Conservation (phyloP, 2,888 invertebrate species). For the Maniola hyperantus region DNA sequence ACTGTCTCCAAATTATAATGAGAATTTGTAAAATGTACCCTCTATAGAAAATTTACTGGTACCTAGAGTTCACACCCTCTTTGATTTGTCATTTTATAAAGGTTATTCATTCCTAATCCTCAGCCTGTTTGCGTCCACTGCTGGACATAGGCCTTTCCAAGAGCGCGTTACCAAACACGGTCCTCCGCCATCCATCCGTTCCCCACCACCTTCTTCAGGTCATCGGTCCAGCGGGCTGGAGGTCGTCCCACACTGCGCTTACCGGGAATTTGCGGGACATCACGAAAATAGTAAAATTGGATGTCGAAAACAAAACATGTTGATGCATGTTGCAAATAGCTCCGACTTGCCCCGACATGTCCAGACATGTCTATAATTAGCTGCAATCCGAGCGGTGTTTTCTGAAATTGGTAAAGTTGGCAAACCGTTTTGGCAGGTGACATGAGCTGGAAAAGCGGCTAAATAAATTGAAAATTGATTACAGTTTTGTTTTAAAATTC, state of each 20-base stretch:
- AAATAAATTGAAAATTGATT: constrained; percentile 15
- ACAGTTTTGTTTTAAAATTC: background rate
- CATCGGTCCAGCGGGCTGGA: too few species aligned
- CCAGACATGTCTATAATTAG: constrained; percentile 31
- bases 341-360: constrained; percentile 25
- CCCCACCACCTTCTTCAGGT: too few species aligned
- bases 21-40: background rate
- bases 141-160: too few species aligned
- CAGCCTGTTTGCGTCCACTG: too few species aligned
- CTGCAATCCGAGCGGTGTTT: constrained; percentile 26
- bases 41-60: background rate
- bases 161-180: too few species aligned
- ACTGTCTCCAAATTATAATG: constrained; percentile 19
- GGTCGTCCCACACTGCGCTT: too few species aligned
- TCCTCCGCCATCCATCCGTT: too few species aligned
- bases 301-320: constrained; percentile 3
- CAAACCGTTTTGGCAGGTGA: constrained; percentile 24
- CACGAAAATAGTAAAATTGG: constrained; percentile 12
- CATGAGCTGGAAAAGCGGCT: constrained; percentile 4
- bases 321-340: constrained; percentile 25
- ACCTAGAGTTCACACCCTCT: background rate
- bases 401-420: constrained; percentile 26
- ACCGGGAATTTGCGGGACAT: too few species aligned
- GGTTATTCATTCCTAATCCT: too few species aligned
- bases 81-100: too few species aligned